Evolutionary conservation across 2,113 vertebrate genomes (phyloP).

Genomic region (Hippocampus abdominalis): DNA sequence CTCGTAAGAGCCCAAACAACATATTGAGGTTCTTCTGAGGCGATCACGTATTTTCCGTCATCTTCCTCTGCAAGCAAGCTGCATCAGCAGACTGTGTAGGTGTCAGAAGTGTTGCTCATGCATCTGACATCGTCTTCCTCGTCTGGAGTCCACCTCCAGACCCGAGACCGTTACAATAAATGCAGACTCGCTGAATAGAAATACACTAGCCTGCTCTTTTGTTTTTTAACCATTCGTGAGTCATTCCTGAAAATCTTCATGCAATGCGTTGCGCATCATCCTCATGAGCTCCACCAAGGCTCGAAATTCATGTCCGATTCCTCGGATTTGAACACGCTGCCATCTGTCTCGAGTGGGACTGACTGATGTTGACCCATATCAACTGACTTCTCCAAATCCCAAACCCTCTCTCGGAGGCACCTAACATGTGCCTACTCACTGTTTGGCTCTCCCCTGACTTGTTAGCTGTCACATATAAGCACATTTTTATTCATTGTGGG

Average conservation of each 20-base stretch:
- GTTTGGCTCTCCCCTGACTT: conserved; percentile 46
- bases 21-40: background rate
- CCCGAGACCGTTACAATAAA: background rate
- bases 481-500: conserved; percentile 38
- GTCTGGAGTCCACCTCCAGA: conserved; percentile 52
- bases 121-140: conserved; percentile 35
- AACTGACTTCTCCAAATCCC: conserved; percentile 60
- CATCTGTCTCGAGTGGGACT: conserved; percentile 42
- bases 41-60: background rate
- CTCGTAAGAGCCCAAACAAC: too few relatives aligned
- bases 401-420: conserved; percentile 25
- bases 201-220: too few relatives aligned
- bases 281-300: conserved; percentile 3
- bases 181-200: background rate
- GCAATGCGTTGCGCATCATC: background rate
- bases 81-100: conserved; percentile 55
- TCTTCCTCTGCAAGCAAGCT: conserved; percentile 38
- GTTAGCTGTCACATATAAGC: conserved; percentile 52
- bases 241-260: background rate
- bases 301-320: conserved; percentile 5
- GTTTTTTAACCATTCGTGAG: background rate
- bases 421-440: conserved; percentile 41
- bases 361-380: conserved; percentile 63
- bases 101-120: conserved; percentile 55
- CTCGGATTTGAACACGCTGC: conserved; percentile 39